Evolutionary conservation across 2,888 invertebrate species (phyloP).

Genomic region (Eristalis intricaria): DNA sequence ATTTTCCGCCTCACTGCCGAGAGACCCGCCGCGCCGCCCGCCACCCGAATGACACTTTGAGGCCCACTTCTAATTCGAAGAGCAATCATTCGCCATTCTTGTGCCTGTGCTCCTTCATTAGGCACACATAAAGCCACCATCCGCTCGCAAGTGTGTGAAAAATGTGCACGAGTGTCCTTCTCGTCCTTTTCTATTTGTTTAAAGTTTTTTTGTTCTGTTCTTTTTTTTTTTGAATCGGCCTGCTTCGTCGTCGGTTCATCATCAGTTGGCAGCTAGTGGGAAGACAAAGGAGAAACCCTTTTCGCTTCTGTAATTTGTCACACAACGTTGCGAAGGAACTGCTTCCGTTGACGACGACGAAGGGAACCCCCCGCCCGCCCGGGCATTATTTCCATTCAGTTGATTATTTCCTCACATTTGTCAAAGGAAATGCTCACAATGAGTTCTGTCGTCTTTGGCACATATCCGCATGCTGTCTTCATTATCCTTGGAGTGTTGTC

Average conservation of each 20-base stretch:
- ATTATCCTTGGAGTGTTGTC: slow-evolving; percentile 62
- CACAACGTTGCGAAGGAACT: slow-evolving; percentile 53
- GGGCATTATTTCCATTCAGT: slow-evolving; percentile 62
- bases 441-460: slow-evolving; percentile 65
- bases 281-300: slow-evolving; percentile 59
- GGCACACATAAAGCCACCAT: slow-evolving; percentile 50
- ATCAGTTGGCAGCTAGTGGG: not conserved
- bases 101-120: slow-evolving; percentile 61
- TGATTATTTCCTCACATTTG: slow-evolving; percentile 71
- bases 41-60: slow-evolving; percentile 32
- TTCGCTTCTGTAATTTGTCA: slow-evolving; percentile 67
- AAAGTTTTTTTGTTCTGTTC: slow-evolving; percentile 34
- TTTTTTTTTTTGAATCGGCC: not conserved
- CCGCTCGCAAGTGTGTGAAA: slow-evolving; percentile 26
- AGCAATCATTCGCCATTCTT: slow-evolving; percentile 62
- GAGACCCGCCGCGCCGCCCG: slow-evolving; percentile 12
- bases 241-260: not conserved
- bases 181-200: slow-evolving; percentile 53
- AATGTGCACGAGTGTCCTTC: slow-evolving; percentile 61
- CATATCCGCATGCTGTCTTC: slow-evolving; percentile 68
- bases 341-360: not conserved
- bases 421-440: slow-evolving; percentile 70
- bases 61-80: slow-evolving; percentile 39
- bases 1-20: slow-evolving; percentile 58
- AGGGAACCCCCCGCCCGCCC: not conserved